Conservation (phyloP, 2,113 vertebrate species). For the Tenrec ecaudatus region DNA sequence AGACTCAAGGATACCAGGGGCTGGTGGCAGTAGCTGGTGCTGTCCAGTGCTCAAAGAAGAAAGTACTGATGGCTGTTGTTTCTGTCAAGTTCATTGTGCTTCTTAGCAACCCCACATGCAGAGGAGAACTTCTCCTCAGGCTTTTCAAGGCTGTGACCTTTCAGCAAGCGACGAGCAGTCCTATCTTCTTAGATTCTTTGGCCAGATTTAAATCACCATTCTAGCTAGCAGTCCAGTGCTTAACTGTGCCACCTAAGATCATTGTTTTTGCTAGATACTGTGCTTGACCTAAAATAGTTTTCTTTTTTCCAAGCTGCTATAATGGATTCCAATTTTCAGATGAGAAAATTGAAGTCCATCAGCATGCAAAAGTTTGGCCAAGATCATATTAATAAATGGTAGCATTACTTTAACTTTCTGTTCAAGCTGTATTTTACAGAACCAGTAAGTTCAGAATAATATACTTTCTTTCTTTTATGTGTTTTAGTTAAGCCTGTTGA, state of each 20-base stretch:
- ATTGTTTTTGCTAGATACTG: neutral
- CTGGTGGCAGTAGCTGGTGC: neutral
- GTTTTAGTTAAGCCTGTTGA: too few relatives aligned
- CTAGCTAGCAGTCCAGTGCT: neutral
- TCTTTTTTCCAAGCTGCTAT: neutral
- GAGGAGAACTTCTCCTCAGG: neutral
- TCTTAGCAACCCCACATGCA: neutral
- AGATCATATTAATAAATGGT: neutral
- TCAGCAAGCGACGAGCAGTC: neutral
- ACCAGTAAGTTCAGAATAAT: neutral
- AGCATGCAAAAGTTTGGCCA: neutral
- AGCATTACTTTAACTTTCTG: neutral
- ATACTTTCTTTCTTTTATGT: neutral
- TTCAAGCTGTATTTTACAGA: conserved; percentile 23
- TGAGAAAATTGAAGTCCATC: neutral
- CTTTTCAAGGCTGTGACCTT: neutral
- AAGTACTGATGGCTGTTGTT: neutral
- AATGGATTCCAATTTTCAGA: neutral
- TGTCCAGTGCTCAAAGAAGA: neutral
- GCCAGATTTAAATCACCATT: neutral
- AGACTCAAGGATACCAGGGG: neutral
- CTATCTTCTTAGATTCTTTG: neutral
- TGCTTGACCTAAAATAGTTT: conserved; percentile 17
- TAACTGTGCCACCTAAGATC: neutral
- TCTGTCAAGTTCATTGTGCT: neutral